Evolutionary conservation across 2,888 invertebrate species (phyloP), one percentile per base, ranked within the genome.

Genomic region (Xestoiulus laeticollis): DNA sequence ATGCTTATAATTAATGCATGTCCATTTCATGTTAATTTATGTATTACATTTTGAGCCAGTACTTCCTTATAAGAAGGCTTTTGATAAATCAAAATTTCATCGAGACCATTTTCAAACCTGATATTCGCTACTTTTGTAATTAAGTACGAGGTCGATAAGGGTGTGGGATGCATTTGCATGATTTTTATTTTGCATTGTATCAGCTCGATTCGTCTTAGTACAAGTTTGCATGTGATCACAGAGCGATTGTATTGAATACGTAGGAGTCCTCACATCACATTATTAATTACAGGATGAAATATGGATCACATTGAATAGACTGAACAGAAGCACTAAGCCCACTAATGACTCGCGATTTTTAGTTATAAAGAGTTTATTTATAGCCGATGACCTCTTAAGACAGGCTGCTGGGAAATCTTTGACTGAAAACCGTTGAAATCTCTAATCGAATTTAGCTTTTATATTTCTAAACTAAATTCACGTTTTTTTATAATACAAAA

Each of bases 141-240:
- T 30, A 30, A 78, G 78, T 78, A 14, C 78, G 30, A 26, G 78
- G 78, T 30, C 6, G 78, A 30, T 14, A 78, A 30, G 78, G 78
- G 78, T 78, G 78, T 78, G 78, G 68, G 78, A 8, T 78, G 78
- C 78, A 78, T 30, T 78, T 78, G 78, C 78, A 78, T 78, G 78
- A 78, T 78, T 78, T 78, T 78, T 78, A 78, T 78, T 78, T 78
- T 78, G 30, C 78, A 78, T 78, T 78, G 78, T 78, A 78, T 26
- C 30, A 30, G 1, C 78, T 78, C 30, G 78, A 14, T 68, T 68
- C 59, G 59, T 68, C 22, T 68, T 68, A 68, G 59, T 68, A 68
- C 59, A 68, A 43, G 12, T 43, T 43, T 22, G 30, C 22, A 14
- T 30, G 12, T 26, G 22, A 68, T 68, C 26, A 26, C 68, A 10